phyloP scores from a whole-genome alignment of 2,797 vertebrate genomes.

The Eulemur albifrons region DNA sequence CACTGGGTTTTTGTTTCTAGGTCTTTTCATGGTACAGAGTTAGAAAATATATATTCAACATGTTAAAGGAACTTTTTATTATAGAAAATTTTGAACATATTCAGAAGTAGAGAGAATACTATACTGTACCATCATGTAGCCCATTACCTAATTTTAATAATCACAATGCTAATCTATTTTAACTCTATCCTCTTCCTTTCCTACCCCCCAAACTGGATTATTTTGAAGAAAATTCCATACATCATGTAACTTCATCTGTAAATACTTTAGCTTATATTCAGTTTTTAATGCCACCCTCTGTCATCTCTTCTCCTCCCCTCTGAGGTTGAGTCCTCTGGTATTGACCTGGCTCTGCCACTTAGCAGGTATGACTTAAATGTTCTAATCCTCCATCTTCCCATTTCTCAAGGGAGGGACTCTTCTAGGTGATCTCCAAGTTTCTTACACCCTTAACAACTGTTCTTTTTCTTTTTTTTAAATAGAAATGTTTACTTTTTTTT shows the following conservation, averaged over 20 bases:
- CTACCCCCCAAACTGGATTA: neutral
- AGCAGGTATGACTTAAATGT: neutral
- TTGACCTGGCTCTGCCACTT: neutral
- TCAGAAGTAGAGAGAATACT: neutral
- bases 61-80: neutral
- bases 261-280: neutral
- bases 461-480: neutral
- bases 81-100: neutral
- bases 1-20: neutral
- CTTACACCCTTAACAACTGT: neutral
- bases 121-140: neutral
- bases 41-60: neutral
- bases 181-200: neutral
- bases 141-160: neutral
- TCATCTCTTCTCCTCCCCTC: neutral
- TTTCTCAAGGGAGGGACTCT: neutral
- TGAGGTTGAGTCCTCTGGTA: neutral
- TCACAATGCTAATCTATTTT: neutral
- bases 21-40: neutral
- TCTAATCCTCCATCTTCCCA: neutral
- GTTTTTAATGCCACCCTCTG: neutral
- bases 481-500: neutral
- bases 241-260: neutral
- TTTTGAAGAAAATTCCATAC: neutral
- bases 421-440: neutral